Percentiles rank a stretch among this genome's conserved stretches.
These are phyloP conservation scores for Tenthredo livida DNA, from an alignment of 2,888 invertebrate genomes.

Conservation along the genomic window DNA sequence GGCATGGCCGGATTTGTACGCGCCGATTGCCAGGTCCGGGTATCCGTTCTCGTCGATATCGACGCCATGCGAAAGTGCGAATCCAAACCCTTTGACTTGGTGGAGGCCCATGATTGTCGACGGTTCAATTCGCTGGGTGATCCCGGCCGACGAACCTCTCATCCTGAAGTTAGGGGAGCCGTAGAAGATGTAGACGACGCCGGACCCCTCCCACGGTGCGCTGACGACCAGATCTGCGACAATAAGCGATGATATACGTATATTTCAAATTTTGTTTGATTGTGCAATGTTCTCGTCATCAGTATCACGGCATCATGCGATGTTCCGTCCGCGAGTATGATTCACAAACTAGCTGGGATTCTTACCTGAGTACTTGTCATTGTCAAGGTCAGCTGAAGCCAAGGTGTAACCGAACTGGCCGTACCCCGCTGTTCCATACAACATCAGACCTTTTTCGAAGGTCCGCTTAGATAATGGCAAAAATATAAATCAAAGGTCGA, in stretches of 20 bases:
- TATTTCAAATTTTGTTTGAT: not conserved
- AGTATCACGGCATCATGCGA: not conserved
- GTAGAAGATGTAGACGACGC: constrained; percentile 69
- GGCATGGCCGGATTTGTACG: constrained; percentile 75
- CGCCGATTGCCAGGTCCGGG: constrained; percentile 74
- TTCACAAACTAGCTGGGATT: no score
- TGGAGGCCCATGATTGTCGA: not conserved
- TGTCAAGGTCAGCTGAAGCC: constrained; percentile 81
- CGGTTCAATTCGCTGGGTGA: not conserved
- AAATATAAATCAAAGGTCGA: not conserved
- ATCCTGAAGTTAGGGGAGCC: constrained; percentile 59
- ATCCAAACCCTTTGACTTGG: constrained; percentile 74
- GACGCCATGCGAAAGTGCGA: constrained; percentile 72
- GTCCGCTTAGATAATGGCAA: constrained; percentile 56
- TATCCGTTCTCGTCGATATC: constrained; percentile 76
- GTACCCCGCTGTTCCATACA: constrained; percentile 75
- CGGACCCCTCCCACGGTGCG: constrained; percentile 72
- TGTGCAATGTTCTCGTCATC: not conserved
- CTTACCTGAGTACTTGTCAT: constrained; percentile 81
- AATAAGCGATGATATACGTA: not conserved
- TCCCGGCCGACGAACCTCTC: not conserved
- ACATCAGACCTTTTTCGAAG: constrained; percentile 54
- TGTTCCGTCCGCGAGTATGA: not conserved
- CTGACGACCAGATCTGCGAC: constrained; percentile 70
- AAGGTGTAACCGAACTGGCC: constrained; percentile 82